phyloP scores from a whole-genome alignment of 2,888 invertebrate species.

The Aproaerema taeniolella region DNA sequence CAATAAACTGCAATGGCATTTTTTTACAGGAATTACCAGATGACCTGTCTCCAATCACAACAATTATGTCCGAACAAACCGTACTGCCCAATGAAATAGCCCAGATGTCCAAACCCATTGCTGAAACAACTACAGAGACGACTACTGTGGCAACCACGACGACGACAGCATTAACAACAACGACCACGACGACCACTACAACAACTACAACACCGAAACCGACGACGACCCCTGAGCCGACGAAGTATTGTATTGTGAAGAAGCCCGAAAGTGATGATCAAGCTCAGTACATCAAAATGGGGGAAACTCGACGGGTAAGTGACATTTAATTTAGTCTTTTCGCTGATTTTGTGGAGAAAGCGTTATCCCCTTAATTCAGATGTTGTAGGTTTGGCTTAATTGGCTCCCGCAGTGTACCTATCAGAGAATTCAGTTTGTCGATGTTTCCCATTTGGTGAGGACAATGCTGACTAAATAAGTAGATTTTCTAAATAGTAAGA shows the following conservation, averaged over 20 bases:
- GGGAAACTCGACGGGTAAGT: constrained; percentile 89
- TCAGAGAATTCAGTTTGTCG: no score
- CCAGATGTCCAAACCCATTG: constrained; percentile 60
- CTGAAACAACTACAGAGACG: constrained; percentile 49
- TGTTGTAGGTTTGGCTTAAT: no score
- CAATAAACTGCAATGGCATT: no score
- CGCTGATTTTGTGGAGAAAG: no score
- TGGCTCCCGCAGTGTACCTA: no score
- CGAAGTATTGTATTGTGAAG: constrained; percentile 88
- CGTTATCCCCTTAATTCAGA: no score
- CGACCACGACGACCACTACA: constrained; percentile 60
- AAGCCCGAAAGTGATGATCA: constrained; percentile 87
- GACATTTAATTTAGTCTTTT: no score
- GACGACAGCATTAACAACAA: constrained; percentile 40
- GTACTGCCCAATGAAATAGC: constrained; percentile 56
- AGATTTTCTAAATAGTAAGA: no score
- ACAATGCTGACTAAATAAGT: no score
- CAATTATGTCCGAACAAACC: constrained; percentile 66
- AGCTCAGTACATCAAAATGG: constrained; percentile 88
- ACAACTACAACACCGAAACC: constrained; percentile 73
- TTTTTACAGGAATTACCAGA: constrained; percentile 51
- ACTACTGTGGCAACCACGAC: constrained; percentile 39
- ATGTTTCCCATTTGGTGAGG: no score
- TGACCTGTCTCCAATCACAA: constrained; percentile 55
- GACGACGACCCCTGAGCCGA: constrained; percentile 76